These are phyloP conservation scores for Drosophila asahinai DNA, from an alignment of 1,140 invertebrate genomes.

Conservation along the genomic window DNA sequence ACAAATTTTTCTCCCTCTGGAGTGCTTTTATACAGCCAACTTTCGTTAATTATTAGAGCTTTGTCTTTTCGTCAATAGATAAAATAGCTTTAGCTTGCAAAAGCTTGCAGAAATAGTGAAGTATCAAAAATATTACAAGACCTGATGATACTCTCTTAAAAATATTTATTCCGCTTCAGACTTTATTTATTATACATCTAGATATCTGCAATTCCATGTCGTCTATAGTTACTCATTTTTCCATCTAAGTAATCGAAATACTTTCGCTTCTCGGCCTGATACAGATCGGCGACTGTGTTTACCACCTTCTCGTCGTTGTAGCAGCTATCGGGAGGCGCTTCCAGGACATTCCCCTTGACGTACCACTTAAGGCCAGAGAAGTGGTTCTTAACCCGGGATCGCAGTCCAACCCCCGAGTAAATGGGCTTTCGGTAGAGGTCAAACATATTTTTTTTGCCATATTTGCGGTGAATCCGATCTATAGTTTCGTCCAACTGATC, in stretches of 20 bases:
- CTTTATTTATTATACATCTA: too few relatives aligned
- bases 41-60: too few relatives aligned
- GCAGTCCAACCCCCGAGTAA: slow-evolving; percentile 40
- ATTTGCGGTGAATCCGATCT: slow-evolving; percentile 60
- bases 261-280: slow-evolving; percentile 37
- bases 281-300: slow-evolving; percentile 47
- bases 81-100: too few relatives aligned
- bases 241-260: slow-evolving; percentile 41
- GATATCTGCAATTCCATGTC: too few relatives aligned
- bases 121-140: too few relatives aligned
- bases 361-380: slow-evolving; percentile 58
- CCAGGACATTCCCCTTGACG: slow-evolving; percentile 67
- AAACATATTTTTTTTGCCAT: slow-evolving; percentile 66
- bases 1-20: too few relatives aligned
- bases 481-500: slow-evolving; percentile 49
- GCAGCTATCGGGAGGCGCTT: slow-evolving; percentile 49
- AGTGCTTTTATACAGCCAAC: too few relatives aligned
- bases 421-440: slow-evolving; percentile 66
- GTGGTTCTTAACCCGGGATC: slow-evolving; percentile 51
- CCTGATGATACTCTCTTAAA: too few relatives aligned
- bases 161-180: too few relatives aligned
- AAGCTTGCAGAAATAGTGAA: too few relatives aligned
- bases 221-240: too few relatives aligned
- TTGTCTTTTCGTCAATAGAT: too few relatives aligned
- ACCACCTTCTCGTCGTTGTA: slow-evolving; percentile 59